phyloP scores from a whole-genome alignment of 2,888 invertebrate genomes.

The Eremobia ochroleuca region DNA sequence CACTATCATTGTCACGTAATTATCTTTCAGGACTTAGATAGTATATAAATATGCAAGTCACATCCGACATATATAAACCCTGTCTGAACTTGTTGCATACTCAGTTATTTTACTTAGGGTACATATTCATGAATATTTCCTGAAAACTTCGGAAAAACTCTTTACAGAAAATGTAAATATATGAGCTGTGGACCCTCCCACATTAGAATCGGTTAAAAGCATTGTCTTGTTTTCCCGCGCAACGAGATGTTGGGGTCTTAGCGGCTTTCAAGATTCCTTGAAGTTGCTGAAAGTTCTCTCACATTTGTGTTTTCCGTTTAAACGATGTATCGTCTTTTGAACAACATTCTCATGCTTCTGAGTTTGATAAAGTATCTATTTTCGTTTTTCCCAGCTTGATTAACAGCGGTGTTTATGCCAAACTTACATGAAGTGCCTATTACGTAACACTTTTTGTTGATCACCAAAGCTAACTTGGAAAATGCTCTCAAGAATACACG shows the following conservation, averaged over 20 bases:
- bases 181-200: constrained; percentile 80
- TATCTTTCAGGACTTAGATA: not conserved
- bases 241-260: constrained; percentile 78
- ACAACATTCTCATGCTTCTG: constrained; percentile 50
- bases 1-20: constrained; percentile 4
- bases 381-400: constrained; percentile 37
- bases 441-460: constrained; percentile 22
- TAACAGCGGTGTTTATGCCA: constrained; percentile 40
- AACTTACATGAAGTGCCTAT: constrained; percentile 25
- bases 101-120: constrained; percentile 66
- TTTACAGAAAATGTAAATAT: constrained; percentile 77
- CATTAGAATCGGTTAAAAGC: constrained; percentile 88
- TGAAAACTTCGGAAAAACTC: constrained; percentile 73
- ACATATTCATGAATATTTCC: constrained; percentile 73
- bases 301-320: constrained; percentile 66
- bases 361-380: constrained; percentile 52
- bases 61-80: constrained; percentile 13
- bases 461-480: constrained; percentile 8
- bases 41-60: constrained; percentile 2
- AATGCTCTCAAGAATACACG: not conserved
- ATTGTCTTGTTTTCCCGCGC: constrained; percentile 86
- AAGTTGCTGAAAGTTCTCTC: constrained; percentile 75
- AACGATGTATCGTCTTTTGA: constrained; percentile 63
- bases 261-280: constrained; percentile 73
- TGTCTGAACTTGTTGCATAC: constrained; percentile 45